A percentile compares a stretch with the other conserved stretches of the same genome.
These are phyloP conservation scores for Drosophila ogumai DNA, from an alignment of 1,140 invertebrate species.

Conservation along the genomic window DNA sequence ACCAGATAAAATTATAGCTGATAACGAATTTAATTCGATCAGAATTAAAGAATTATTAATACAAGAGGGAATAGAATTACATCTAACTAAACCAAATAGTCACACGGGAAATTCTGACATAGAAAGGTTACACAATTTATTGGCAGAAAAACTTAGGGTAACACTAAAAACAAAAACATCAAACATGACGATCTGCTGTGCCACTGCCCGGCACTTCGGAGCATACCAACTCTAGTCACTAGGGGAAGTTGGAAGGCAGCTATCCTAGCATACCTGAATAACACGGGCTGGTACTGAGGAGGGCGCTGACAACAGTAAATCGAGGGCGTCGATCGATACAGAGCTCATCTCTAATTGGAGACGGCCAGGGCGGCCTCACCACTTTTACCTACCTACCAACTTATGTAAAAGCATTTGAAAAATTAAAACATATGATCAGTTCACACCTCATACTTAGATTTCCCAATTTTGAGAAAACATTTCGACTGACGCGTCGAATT, in stretches of 20 bases:
- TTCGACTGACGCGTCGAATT: constrained; percentile 10
- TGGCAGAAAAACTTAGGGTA: constrained; percentile 9
- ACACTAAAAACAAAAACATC: constrained; percentile 13
- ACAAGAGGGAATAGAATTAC: constrained; percentile 10
- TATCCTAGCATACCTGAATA: no score
- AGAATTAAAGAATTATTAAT: not conserved
- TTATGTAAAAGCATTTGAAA: not conserved
- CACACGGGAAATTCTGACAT: constrained; percentile 13
- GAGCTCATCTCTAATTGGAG: no score
- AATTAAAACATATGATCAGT: constrained; percentile 5
- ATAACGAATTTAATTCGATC: not conserved
- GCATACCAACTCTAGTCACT: no score
- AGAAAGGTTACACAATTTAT: constrained; percentile 5
- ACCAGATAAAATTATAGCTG: not conserved
- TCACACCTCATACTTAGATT: constrained; percentile 2
- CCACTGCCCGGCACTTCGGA: no score
- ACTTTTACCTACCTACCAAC: no score
- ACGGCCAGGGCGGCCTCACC: no score
- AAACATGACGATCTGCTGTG: constrained; percentile 5
- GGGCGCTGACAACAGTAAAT: no score
- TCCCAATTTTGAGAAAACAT: not conserved
- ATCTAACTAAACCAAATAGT: constrained; percentile 5
- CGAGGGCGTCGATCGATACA: no score
- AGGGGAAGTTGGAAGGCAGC: no score
- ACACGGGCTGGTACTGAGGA: no score